phyloP scores from a whole-genome alignment of 2,797 vertebrate genomes.

The Siniperca obscura region DNA sequence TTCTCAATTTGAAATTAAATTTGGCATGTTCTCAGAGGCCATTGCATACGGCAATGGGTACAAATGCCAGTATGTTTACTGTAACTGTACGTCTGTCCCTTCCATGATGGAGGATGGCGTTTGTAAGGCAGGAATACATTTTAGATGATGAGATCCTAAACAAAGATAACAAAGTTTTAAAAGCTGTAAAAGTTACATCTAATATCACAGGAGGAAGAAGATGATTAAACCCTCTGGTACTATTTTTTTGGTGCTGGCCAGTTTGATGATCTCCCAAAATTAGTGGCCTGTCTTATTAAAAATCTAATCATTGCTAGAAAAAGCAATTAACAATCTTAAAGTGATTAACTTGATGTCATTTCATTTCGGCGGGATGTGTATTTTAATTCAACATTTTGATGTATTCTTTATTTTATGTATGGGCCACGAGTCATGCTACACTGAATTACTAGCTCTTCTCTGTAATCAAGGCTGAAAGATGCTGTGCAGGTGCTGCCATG shows the following conservation, averaged over 20 bases:
- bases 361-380: not conserved
- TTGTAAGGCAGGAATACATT: not conserved
- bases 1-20: not conserved
- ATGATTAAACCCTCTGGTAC: not conserved
- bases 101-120: not conserved
- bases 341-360: constrained; percentile 1
- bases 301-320: not conserved
- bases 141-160: not conserved
- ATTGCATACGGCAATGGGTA: not conserved
- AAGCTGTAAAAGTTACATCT: not conserved
- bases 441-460: not conserved
- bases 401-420: not conserved
- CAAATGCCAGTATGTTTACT: not conserved
- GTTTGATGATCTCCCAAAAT: not conserved
- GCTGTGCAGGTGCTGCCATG: not conserved
- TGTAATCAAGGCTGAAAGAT: not conserved
- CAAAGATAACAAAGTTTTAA: not conserved
- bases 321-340: not conserved
- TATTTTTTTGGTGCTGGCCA: not conserved
- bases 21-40: not conserved
- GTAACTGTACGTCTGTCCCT: not conserved
- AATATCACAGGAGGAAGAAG: not conserved
- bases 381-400: not conserved
- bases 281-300: not conserved
- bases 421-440: not conserved